These are phyloP conservation scores for Artibeus jamaicensis DNA, from an alignment of 2,797 vertebrate genomes.

Conservation along the genomic window DNA sequence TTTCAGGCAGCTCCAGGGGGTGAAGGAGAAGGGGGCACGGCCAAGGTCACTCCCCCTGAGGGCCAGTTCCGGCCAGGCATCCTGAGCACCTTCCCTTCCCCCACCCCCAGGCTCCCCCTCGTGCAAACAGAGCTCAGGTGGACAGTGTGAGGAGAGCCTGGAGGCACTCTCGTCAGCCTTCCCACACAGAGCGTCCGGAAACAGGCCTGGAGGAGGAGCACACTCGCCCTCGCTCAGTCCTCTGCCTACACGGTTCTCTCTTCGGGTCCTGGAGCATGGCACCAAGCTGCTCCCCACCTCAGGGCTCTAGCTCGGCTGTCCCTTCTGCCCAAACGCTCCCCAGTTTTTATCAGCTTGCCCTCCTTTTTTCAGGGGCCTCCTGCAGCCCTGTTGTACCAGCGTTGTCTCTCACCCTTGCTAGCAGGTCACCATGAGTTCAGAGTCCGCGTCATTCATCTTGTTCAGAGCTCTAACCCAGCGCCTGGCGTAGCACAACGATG, in stretches of 20 bases:
- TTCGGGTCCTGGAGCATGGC: not conserved
- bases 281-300: not conserved
- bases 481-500: not conserved
- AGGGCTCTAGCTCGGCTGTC: not conserved
- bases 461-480: not conserved
- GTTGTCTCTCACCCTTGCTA: not conserved
- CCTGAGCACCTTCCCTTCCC: not conserved
- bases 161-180: not conserved
- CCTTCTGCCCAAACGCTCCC: not conserved
- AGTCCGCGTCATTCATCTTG: not conserved
- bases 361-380: not conserved
- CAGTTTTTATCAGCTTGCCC: not conserved
- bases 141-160: not conserved
- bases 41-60: conserved; percentile 61
- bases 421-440: not conserved
- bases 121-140: too few species aligned
- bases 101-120: not conserved
- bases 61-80: not conserved
- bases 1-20: conserved; percentile 61
- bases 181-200: not conserved
- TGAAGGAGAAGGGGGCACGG: conserved; percentile 6
- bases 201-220: not conserved
- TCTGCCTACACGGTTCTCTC: not conserved
- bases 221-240: not conserved
- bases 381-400: not conserved